Percentiles rank a stretch among this genome's conserved stretches.
phyloP scores from a whole-genome alignment of 2,113 vertebrate species.

The Ictalurus furcatus region DNA sequence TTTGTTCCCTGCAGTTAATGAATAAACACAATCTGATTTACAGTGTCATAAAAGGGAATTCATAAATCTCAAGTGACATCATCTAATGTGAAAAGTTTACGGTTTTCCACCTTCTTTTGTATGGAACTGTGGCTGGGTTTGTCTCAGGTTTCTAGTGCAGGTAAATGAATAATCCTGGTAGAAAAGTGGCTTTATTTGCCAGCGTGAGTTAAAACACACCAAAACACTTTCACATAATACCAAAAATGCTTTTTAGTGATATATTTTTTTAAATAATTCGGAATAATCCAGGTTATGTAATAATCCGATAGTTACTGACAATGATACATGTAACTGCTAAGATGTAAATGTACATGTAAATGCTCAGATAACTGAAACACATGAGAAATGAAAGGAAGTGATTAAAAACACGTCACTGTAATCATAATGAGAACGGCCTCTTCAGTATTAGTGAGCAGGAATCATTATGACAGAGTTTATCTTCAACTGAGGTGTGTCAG shows the following conservation, averaged over 20 bases:
- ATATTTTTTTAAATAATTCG: not conserved
- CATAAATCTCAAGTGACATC: constrained; percentile 68
- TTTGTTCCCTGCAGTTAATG: constrained; percentile 71
- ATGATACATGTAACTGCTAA: not conserved
- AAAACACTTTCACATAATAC: not conserved
- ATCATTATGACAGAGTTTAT: not conserved
- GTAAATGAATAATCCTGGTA: constrained; percentile 55
- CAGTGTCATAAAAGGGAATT: constrained; percentile 61
- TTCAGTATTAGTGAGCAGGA: not conserved
- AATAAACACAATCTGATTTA: constrained; percentile 60
- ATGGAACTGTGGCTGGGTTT: constrained; percentile 47
- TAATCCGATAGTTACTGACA: not conserved
- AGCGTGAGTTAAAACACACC: not conserved
- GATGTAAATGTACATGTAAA: not conserved
- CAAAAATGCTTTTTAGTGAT: not conserved
- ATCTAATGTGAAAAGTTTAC: constrained; percentile 51
- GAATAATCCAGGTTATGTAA: not conserved
- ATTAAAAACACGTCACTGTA: not conserved
- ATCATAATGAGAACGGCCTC: not conserved
- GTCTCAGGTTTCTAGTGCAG: constrained; percentile 7
- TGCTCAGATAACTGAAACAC: not conserved
- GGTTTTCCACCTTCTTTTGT: constrained; percentile 45
- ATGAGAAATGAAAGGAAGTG: not conserved
- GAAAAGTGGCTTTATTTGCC: not conserved
- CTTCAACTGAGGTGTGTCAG: not conserved